phyloP scores from a whole-genome alignment of 2,797 vertebrate species.

The Amphiprion clarkii region DNA sequence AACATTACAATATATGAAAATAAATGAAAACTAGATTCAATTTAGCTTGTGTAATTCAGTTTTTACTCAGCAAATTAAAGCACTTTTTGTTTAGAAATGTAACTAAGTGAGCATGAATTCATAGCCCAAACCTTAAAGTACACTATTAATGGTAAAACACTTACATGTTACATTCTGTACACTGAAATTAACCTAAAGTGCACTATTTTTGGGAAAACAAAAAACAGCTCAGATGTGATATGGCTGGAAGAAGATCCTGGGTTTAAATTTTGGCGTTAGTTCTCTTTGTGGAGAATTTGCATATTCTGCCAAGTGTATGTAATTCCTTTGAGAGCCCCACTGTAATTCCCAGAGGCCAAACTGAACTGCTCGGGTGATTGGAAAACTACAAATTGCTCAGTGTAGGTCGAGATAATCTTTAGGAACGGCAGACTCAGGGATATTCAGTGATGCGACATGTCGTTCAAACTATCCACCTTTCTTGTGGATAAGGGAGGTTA shows the following conservation, averaged over 20 bases:
- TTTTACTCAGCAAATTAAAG: background rate
- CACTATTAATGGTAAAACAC: background rate
- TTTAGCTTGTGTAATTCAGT: background rate
- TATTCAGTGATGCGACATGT: background rate
- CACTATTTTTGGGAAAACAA: background rate
- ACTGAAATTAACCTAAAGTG: background rate
- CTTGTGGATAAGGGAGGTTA: background rate
- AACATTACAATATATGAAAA: background rate
- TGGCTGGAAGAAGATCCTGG: background rate
- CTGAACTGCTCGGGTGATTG: background rate
- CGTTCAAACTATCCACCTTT: conserved; percentile 17
- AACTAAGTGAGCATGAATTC: background rate
- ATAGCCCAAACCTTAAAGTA: background rate
- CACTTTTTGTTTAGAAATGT: background rate
- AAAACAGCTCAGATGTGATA: background rate
- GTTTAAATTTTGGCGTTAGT: background rate
- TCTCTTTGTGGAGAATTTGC: background rate
- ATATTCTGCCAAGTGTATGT: background rate
- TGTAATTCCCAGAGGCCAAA: conserved; percentile 1
- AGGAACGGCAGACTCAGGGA: background rate
- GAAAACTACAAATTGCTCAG: background rate
- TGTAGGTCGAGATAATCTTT: conserved; percentile 18
- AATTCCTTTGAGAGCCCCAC: background rate
- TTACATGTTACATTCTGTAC: too few relatives aligned
- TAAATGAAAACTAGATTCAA: background rate